A percentile compares a stretch with the other conserved stretches of the same genome.
These are phyloP conservation scores for Drymodes brunneopygia DNA, from an alignment of 2,113 vertebrate species.

Conservation along the genomic window DNA sequence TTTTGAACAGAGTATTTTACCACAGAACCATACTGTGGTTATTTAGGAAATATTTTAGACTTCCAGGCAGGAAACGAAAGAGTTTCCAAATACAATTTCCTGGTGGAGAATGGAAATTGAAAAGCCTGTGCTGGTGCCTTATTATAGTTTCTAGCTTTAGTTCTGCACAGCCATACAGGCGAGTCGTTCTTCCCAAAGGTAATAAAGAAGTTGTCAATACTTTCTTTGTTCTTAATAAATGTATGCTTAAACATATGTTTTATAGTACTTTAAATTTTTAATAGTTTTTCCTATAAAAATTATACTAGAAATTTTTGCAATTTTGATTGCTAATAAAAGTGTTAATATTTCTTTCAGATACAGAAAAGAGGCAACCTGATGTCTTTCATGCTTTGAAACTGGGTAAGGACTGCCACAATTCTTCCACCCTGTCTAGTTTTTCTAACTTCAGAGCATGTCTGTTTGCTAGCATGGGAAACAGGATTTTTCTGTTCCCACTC, in stretches of 20 bases:
- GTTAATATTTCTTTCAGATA: slow-evolving; percentile 76
- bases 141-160: not conserved
- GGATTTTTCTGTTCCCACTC: not conserved
- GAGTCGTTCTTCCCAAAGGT: not conserved
- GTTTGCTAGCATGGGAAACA: not conserved
- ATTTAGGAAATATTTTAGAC: not conserved
- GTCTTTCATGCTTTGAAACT: slow-evolving; percentile 92
- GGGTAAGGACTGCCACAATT: slow-evolving; percentile 70
- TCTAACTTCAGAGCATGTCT: not conserved
- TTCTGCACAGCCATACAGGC: not conserved
- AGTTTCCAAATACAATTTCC: not conserved
- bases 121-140: not conserved
- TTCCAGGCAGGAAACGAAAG: not conserved
- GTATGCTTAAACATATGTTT: not conserved
- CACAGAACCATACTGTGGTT: not conserved
- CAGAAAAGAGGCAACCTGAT: slow-evolving; percentile 89
- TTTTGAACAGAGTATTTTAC: not conserved
- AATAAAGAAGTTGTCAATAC: not conserved
- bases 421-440: not conserved
- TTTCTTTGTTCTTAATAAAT: not conserved
- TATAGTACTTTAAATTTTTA: not conserved
- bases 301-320: not conserved
- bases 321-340: not conserved
- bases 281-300: not conserved
- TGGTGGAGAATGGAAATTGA: not conserved